phyloP scores from a whole-genome alignment of 92 coral and sea anemone genomes.

The Bergia sp. region DNA sequence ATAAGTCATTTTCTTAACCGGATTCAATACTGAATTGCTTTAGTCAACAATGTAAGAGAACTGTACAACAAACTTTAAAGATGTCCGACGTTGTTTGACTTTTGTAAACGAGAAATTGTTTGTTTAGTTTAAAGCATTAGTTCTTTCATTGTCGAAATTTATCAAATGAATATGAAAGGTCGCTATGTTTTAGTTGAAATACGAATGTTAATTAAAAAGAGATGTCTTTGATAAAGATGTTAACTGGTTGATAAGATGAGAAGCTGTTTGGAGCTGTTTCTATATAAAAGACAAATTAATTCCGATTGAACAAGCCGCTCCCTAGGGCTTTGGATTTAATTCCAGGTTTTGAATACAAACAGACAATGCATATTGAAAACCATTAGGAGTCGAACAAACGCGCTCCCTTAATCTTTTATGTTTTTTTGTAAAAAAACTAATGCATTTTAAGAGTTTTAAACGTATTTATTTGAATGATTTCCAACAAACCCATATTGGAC shows the following conservation, averaged over 20 bases:
- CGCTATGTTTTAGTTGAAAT: not conserved
- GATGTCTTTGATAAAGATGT: not conserved
- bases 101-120: not conserved
- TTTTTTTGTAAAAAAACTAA: no score
- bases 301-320: not conserved
- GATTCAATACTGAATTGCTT: not conserved
- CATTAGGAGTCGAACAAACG: no score
- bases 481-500: no score
- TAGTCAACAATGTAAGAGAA: not conserved
- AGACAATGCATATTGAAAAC: no score
- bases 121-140: not conserved
- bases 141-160: not conserved
- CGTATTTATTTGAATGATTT: no score
- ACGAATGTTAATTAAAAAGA: not conserved
- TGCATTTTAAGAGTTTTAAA: no score
- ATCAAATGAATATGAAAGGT: not conserved
- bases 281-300: no score
- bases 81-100: not conserved
- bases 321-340: no score
- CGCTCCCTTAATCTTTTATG: no score
- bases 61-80: not conserved
- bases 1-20: not conserved
- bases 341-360: no score
- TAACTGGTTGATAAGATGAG: not conserved
- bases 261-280: not conserved